Conservation (phyloP, 2,888 invertebrate species). For the Magallana nippona region DNA sequence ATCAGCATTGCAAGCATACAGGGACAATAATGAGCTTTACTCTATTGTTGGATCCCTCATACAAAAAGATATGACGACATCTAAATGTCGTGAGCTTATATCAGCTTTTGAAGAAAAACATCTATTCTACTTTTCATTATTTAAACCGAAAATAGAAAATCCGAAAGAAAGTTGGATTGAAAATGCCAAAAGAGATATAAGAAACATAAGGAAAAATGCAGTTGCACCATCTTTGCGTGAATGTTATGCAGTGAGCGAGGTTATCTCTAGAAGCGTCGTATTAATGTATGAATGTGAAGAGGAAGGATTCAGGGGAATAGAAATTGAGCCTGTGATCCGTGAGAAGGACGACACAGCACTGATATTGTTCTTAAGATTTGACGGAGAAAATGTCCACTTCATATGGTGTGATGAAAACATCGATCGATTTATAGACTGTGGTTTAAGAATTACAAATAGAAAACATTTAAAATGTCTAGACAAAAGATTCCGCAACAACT, state of each 20-base stretch:
- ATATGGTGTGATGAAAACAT: not conserved
- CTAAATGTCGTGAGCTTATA: not conserved
- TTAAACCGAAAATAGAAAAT: not conserved
- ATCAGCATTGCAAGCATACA: not conserved
- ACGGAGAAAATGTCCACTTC: not conserved
- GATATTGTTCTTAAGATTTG: not conserved
- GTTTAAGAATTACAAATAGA: not conserved
- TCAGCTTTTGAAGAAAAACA: not conserved
- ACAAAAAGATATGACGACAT: not conserved
- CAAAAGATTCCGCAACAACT: not conserved
- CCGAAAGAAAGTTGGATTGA: not conserved
- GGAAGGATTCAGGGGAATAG: not conserved
- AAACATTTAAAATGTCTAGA: slow-evolving; percentile 5
- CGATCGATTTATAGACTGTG: not conserved
- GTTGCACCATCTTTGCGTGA: not conserved
- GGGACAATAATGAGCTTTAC: slow-evolving; percentile 2
- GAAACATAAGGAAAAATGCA: not conserved
- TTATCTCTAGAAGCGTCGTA: not conserved
- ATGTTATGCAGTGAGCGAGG: slow-evolving; percentile 14
- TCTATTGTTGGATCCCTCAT: not conserved
- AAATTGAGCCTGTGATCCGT: not conserved
- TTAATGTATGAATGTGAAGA: not conserved
- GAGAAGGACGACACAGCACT: not conserved
- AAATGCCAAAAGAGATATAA: not conserved
- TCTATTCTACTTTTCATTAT: not conserved